Evolutionary conservation across 2,797 vertebrate species (phyloP).

Genomic region (Hapalemur alaotrensis): DNA sequence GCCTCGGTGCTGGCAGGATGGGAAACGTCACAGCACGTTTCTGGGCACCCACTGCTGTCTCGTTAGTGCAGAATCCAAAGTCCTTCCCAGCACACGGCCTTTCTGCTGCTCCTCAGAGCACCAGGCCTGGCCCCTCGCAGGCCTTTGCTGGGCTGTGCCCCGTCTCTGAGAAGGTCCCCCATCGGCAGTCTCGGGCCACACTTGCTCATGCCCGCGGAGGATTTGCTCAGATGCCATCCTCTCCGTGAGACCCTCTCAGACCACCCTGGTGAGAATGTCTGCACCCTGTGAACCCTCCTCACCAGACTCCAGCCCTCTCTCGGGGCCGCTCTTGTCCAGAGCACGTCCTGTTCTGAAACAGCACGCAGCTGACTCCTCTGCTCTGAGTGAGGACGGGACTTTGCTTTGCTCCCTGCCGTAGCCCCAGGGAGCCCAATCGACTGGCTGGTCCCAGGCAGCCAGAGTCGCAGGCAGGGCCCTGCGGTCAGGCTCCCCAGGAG

Average conservation of each 20-base stretch:
- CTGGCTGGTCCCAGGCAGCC: fast-evolving
- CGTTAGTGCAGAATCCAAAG: fast-evolving
- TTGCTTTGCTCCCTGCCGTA: too few species aligned
- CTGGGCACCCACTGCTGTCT: neutral
- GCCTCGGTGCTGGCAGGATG: neutral
- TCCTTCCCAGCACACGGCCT: neutral
- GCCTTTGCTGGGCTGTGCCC: neutral
- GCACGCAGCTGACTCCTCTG: fast-evolving
- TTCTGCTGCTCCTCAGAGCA: neutral
- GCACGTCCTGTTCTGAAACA: too few species aligned
- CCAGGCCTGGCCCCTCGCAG: neutral
- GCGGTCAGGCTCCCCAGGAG: neutral
- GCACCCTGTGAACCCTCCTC: neutral
- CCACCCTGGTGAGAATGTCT: fast-evolving
- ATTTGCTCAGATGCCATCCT: neutral
- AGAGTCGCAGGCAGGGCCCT: fast-evolving
- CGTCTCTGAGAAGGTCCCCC: neutral
- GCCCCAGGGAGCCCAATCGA: neutral
- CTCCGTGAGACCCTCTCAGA: neutral
- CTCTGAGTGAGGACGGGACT: neutral
- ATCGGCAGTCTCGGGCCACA: fast-evolving
- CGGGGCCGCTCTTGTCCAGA: fast-evolving
- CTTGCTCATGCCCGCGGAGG: neutral
- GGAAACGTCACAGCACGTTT: neutral
- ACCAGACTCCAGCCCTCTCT: fast-evolving